These are phyloP conservation scores for Erythrolamprus reginae DNA, from an alignment of 2,113 vertebrate genomes.

Conservation along the genomic window DNA sequence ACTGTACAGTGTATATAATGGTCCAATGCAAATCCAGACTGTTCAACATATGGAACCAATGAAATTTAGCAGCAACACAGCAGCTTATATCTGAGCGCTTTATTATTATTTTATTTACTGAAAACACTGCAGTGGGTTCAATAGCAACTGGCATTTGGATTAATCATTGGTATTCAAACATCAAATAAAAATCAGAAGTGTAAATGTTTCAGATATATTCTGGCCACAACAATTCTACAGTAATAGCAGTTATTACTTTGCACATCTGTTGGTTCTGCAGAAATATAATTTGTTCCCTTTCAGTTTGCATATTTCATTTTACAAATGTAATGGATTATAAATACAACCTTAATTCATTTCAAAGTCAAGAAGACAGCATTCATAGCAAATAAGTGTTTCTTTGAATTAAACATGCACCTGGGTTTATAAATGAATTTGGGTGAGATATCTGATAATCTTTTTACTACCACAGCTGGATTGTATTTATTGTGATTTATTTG, in stretches of 20 bases:
- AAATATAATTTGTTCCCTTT: slow-evolving; percentile 14
- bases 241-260: not conserved
- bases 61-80: not conserved
- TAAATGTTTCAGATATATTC: slow-evolving; percentile 18
- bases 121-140: not conserved
- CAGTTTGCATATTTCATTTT: not conserved
- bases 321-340: slow-evolving; percentile 21
- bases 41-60: not conserved
- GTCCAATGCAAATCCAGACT: not conserved
- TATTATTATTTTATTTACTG: not conserved
- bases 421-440: slow-evolving; percentile 22
- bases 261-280: not conserved
- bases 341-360: slow-evolving; percentile 24
- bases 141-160: not conserved
- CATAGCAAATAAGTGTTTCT: slow-evolving; percentile 27
- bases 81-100: not conserved
- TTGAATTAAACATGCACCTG: slow-evolving; percentile 27
- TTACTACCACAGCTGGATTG: not conserved
- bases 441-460: not conserved
- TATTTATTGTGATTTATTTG: slow-evolving; percentile 4
- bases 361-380: slow-evolving; percentile 30
- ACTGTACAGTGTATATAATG: not conserved
- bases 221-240: slow-evolving; percentile 16
- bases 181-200: slow-evolving; percentile 26
- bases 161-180: slow-evolving; percentile 20